These are phyloP conservation scores for Champsocephalus gunnari DNA, from an alignment of 2,797 vertebrate species.

Conservation along the genomic window DNA sequence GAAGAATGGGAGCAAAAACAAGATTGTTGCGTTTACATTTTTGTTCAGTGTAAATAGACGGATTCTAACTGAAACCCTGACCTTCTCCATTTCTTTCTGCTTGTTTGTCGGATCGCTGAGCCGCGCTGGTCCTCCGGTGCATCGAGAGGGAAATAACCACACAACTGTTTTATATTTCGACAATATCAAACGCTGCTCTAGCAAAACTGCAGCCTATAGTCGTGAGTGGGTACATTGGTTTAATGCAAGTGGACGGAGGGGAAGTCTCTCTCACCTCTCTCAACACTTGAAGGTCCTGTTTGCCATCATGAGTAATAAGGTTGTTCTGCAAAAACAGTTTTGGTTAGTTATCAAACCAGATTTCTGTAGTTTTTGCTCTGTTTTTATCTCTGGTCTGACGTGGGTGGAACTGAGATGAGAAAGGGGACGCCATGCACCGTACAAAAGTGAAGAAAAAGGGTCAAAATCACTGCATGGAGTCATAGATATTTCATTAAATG, in stretches of 20 bases:
- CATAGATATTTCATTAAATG: not conserved
- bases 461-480: no score
- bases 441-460: no score
- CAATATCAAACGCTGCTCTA: conserved; percentile 11
- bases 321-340: not conserved
- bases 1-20: no score
- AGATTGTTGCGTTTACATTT: no score
- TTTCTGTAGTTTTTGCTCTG: not conserved
- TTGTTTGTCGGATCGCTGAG: conserved; percentile 45
- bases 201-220: conserved; percentile 3
- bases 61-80: conserved; percentile 25
- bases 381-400: not conserved
- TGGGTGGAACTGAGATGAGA: not conserved
- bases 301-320: not conserved
- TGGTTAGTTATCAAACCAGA: not conserved
- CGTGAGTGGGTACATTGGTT: not conserved
- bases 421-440: not conserved
- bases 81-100: conserved; percentile 28
- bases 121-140: conserved; percentile 14
- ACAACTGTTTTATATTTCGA: conserved; percentile 10
- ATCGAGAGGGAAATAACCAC: conserved; percentile 26
- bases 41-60: conserved; percentile 11
- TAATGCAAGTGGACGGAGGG: not conserved
- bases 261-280: not conserved
- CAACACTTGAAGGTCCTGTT: not conserved